Evolutionary conservation across 2,797 vertebrate genomes (phyloP).

Genomic region (Falco peregrinus): DNA sequence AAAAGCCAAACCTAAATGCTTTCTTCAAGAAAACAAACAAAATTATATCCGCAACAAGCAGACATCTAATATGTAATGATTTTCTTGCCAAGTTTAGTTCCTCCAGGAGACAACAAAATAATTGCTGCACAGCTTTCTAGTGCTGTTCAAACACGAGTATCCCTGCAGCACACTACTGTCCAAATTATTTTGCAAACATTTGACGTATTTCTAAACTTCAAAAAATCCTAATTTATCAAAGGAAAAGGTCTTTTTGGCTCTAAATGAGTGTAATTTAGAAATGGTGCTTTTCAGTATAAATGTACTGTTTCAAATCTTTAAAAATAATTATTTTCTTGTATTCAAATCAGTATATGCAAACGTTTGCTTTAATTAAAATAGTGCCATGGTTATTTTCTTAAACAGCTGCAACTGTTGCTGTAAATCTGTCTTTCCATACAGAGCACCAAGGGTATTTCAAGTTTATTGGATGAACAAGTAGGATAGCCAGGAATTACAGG

Average conservation of each 20-base stretch:
- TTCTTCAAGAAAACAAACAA: conserved; percentile 5
- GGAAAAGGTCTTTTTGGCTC: not conserved
- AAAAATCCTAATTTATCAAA: conserved; percentile 13
- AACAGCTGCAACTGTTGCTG: not conserved
- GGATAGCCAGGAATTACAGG: not conserved
- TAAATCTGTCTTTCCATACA: not conserved
- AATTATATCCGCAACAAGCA: not conserved
- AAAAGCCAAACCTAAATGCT: not conserved
- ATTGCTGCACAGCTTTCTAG: conserved; percentile 25
- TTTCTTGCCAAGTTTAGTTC: conserved; percentile 36
- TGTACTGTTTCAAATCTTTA: not conserved
- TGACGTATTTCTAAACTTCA: conserved; percentile 12
- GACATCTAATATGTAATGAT: not conserved
- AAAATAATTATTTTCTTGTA: not conserved
- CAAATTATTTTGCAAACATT: conserved; percentile 35
- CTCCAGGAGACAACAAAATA: conserved; percentile 40
- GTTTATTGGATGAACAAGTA: not conserved
- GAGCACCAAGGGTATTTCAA: not conserved
- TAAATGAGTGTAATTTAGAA: not conserved
- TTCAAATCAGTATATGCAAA: not conserved
- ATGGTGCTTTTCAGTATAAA: not conserved
- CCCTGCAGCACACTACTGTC: not conserved
- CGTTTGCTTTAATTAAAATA: not conserved
- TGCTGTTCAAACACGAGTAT: conserved; percentile 28
- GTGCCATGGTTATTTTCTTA: not conserved